Conservation (phyloP, 2,888 invertebrate genomes). For the Agonum fuliginosum region DNA sequence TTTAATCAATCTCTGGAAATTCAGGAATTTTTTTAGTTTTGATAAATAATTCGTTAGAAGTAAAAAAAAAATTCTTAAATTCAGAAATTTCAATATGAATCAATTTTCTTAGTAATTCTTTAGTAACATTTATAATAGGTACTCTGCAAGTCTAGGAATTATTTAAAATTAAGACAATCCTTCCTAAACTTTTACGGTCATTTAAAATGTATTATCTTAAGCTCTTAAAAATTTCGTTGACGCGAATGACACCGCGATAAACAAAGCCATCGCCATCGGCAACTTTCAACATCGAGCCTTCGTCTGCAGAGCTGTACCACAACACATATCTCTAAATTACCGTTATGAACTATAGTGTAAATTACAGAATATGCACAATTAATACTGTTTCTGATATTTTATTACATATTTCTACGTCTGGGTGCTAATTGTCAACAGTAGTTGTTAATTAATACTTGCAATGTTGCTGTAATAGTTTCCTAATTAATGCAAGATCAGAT, state of each 20-base stretch:
- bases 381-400: conserved; percentile 42
- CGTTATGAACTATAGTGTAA: conserved; percentile 41
- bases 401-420: conserved; percentile 21
- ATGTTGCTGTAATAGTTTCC: conserved; percentile 1
- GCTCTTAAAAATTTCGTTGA: conserved; percentile 17
- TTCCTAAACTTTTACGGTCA: too few species aligned
- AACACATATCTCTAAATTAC: conserved; percentile 46
- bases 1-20: too few species aligned
- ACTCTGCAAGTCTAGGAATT: too few species aligned
- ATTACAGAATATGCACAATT: conserved; percentile 46
- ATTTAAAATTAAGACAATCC: too few species aligned
- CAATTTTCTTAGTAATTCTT: too few species aligned
- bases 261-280: conserved; percentile 21
- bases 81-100: too few species aligned
- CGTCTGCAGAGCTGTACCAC: conserved; percentile 14
- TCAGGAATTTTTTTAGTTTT: too few species aligned
- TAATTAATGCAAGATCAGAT: too few species aligned
- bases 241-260: conserved; percentile 16
- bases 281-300: background rate
- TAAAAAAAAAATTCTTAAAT: too few species aligned
- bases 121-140: too few species aligned
- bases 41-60: too few species aligned
- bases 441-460: conserved; percentile 33
- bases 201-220: too few species aligned
- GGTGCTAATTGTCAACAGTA: conserved; percentile 38